These are phyloP conservation scores for Drosophila testacea DNA, from an alignment of 2,888 invertebrate genomes.

Conservation along the genomic window DNA sequence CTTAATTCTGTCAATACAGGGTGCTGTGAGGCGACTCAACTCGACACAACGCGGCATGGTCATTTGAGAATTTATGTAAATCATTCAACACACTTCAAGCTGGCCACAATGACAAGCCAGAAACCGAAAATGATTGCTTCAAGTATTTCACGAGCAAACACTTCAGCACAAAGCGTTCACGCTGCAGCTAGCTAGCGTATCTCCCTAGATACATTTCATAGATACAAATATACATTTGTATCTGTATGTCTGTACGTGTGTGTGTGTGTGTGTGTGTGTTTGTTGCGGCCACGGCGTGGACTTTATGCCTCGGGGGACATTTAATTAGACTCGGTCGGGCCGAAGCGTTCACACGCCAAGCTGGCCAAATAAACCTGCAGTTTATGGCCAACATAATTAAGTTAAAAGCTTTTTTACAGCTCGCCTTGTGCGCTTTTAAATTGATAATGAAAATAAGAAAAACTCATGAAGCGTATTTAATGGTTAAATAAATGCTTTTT, in stretches of 20 bases:
- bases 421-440: constrained; percentile 60
- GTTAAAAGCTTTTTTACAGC: constrained; percentile 79
- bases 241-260: constrained; percentile 11
- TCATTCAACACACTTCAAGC: constrained; percentile 72
- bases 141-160: constrained; percentile 80
- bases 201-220: constrained; percentile 31
- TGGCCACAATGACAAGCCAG: constrained; percentile 74
- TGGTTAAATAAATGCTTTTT: constrained; percentile 72
- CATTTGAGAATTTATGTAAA: constrained; percentile 79
- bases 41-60: constrained; percentile 25
- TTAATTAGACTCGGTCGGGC: constrained; percentile 70
- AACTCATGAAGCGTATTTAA: constrained; percentile 75
- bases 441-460: constrained; percentile 77
- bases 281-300: constrained; percentile 36
- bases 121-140: constrained; percentile 67
- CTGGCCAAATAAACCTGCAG: constrained; percentile 76
- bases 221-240: constrained; percentile 27
- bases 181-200: constrained; percentile 12
- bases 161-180: constrained; percentile 45
- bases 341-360: constrained; percentile 70
- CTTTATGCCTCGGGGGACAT: constrained; percentile 70
- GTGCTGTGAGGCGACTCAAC: constrained; percentile 38
- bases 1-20: constrained; percentile 77
- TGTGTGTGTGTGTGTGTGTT: constrained; percentile 18
- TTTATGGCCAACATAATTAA: constrained; percentile 81